Percentiles rank a stretch among this genome's conserved stretches.
These are phyloP conservation scores for Siniperca obscura DNA, from an alignment of 2,797 vertebrate species.

Conservation along the genomic window DNA sequence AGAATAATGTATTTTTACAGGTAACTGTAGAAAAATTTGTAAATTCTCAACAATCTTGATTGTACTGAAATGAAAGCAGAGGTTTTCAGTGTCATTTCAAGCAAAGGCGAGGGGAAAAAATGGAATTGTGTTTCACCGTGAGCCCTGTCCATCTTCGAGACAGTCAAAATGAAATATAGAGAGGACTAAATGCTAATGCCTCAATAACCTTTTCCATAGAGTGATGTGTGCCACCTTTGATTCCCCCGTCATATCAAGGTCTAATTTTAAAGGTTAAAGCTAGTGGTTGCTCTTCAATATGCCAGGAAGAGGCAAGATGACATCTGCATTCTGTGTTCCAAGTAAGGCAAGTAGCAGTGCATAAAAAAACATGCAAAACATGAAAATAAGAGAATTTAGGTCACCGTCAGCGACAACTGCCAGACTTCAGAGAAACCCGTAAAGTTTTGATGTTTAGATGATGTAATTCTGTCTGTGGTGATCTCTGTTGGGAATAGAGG, in stretches of 20 bases:
- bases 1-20: not conserved
- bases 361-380: constrained; percentile 67
- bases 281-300: constrained; percentile 55
- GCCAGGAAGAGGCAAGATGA: constrained; percentile 38
- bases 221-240: constrained; percentile 73
- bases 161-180: constrained; percentile 65
- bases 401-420: constrained; percentile 70
- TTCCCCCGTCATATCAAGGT: constrained; percentile 53
- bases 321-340: constrained; percentile 55
- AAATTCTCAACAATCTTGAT: not conserved
- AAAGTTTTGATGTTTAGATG: constrained; percentile 74
- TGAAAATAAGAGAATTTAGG: constrained; percentile 75
- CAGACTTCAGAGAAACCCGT: constrained; percentile 71
- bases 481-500: constrained; percentile 54
- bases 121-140: not conserved
- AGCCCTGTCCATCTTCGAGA: constrained; percentile 57
- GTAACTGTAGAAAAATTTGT: not conserved
- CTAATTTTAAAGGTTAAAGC: constrained; percentile 80
- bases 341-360: constrained; percentile 31
- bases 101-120: not conserved
- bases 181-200: constrained; percentile 76
- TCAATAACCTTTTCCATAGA: constrained; percentile 80
- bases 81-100: not conserved
- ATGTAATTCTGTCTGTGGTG: constrained; percentile 67
- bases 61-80: not conserved